Conservation (phyloP, 2,888 invertebrate genomes). For the Latrodectus elegans region DNA sequence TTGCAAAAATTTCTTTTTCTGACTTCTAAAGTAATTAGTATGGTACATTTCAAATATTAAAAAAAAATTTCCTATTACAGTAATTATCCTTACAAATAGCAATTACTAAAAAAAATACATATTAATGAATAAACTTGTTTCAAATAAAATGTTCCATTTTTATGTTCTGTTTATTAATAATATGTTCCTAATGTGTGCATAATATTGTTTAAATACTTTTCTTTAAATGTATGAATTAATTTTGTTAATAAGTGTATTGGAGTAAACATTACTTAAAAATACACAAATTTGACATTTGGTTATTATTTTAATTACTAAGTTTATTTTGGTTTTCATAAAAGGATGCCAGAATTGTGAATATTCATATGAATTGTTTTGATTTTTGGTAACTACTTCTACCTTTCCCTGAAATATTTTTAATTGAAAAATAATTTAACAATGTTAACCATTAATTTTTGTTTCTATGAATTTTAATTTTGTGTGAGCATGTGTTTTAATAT, state of each 20-base stretch:
- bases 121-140: background rate
- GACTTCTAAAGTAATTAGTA: too few species aligned
- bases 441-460: too few species aligned
- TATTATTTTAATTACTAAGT: background rate
- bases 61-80: too few species aligned
- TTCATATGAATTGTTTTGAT: background rate
- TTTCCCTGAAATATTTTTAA: background rate
- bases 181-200: background rate
- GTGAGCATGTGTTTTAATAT: too few species aligned
- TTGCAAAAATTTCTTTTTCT: too few species aligned
- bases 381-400: constrained; percentile 1
- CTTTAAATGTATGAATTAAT: too few species aligned
- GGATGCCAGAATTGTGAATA: constrained; percentile 67
- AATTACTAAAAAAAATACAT: background rate
- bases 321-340: constrained; percentile 15
- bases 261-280: too few species aligned
- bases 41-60: too few species aligned
- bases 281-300: too few species aligned
- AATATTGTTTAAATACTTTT: background rate
- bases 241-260: too few species aligned
- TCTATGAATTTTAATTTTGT: too few species aligned
- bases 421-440: background rate
- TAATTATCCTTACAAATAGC: background rate
- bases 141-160: background rate
- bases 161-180: background rate